Evolutionary conservation across 1,140 invertebrate genomes (phyloP).

Genomic region (Paralvinella palmiformis): DNA sequence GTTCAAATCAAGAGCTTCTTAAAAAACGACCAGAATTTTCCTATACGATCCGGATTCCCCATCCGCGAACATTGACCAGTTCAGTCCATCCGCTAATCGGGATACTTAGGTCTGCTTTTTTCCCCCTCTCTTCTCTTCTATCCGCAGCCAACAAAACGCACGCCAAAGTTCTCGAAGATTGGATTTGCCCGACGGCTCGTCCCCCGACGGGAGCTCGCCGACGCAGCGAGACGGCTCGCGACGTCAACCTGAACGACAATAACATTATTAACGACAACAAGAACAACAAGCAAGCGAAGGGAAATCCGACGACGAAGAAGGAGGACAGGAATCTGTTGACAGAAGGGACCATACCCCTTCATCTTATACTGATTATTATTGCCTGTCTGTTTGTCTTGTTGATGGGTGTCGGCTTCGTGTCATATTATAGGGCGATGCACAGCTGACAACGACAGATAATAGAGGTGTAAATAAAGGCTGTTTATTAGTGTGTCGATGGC

Average conservation of each 20-base stretch:
- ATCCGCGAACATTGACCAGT: no score
- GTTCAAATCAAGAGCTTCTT: no score
- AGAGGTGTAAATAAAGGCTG: no score
- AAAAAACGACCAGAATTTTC: no score
- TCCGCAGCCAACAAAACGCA: constrained; percentile 17
- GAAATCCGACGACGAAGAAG: not conserved
- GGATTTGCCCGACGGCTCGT: constrained; percentile 14
- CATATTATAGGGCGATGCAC: constrained; percentile 1
- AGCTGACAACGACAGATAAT: no score
- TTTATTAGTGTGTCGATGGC: no score
- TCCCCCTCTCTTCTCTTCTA: not conserved
- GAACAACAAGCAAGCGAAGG: not conserved
- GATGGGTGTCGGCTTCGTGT: not conserved
- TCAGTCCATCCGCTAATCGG: no score
- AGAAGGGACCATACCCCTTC: not conserved
- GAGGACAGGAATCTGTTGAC: not conserved
- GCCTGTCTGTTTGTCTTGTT: not conserved
- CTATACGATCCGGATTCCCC: no score
- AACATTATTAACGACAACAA: not conserved
- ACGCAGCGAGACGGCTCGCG: no score
- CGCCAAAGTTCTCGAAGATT: constrained; percentile 18
- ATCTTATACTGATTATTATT: not conserved
- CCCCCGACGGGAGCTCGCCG: no score
- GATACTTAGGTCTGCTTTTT: no score
- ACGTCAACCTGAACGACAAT: not conserved